Conservation (phyloP, 2,113 vertebrate genomes). For the Romanogobio albipinnatus region DNA sequence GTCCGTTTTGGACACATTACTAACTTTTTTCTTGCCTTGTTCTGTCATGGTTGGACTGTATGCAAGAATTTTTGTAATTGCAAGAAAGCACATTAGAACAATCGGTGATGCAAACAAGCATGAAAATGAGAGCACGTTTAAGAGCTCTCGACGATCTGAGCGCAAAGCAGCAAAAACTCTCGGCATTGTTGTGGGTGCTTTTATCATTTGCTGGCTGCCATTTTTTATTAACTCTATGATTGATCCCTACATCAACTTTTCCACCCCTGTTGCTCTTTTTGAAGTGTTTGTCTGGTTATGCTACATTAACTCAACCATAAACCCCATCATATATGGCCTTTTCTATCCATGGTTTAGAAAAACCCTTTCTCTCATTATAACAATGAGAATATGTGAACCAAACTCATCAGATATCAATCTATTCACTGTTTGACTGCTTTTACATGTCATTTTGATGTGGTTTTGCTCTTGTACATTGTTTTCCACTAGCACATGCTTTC, state of each 20-base stretch:
- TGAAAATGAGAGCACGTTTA: neutral
- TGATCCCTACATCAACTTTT: conserved; percentile 59
- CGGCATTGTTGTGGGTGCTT: conserved; percentile 61
- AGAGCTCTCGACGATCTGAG: conserved; percentile 47
- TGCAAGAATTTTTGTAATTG: conserved; percentile 56
- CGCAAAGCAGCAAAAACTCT: conserved; percentile 66
- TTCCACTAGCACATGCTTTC: neutral
- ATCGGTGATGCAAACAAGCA: conserved; percentile 44
- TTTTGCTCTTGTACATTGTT: neutral
- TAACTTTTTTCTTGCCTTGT: conserved; percentile 55
- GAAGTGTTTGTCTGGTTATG: conserved; percentile 60
- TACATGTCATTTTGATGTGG: neutral
- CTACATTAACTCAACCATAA: conserved; percentile 63
- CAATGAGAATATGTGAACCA: too few relatives aligned
- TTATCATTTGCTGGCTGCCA: conserved; percentile 62
- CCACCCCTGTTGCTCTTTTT: conserved; percentile 57
- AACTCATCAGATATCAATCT: too few relatives aligned
- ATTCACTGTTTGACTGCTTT: neutral
- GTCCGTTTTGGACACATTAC: conserved; percentile 35
- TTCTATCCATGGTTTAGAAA: conserved; percentile 67
- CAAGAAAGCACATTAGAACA: conserved; percentile 52
- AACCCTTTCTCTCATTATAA: conserved; percentile 32
- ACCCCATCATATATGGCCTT: conserved; percentile 64
- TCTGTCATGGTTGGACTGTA: conserved; percentile 61
- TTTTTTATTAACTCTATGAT: conserved; percentile 58